Percentiles rank a stretch among this genome's conserved stretches.
Conservation (phyloP, 2,888 invertebrate genomes). For the Melangyna quadrimaculata region DNA sequence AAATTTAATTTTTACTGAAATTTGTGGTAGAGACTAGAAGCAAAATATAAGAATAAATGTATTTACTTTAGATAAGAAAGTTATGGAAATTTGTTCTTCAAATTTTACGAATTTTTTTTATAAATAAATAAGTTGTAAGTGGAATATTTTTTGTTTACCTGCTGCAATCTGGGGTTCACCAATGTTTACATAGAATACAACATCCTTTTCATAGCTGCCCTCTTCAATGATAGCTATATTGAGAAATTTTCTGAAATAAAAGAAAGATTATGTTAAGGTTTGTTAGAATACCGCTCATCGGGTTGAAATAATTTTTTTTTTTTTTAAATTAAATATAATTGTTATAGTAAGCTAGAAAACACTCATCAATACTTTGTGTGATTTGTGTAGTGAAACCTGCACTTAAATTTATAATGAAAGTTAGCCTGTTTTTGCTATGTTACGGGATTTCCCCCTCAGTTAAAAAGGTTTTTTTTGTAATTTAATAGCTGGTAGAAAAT, state of each 20-base stretch:
- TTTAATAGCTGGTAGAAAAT: too few species aligned
- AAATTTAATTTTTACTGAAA: conserved; percentile 80
- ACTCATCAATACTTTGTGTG: too few species aligned
- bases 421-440: too few species aligned
- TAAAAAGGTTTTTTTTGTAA: too few species aligned
- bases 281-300: neutral
- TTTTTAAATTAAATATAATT: too few species aligned
- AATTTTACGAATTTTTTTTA: conserved; percentile 49
- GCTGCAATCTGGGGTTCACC: conserved; percentile 93
- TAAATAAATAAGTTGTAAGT: neutral
- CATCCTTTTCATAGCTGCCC: conserved; percentile 98
- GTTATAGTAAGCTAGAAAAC: too few species aligned
- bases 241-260: conserved; percentile 90
- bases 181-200: conserved; percentile 94
- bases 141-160: conserved; percentile 84
- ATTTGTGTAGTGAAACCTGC: too few species aligned
- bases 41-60: conserved; percentile 75
- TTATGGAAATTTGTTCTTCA: conserved; percentile 47
- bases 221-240: conserved; percentile 95
- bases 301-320: too few species aligned
- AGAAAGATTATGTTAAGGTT: conserved; percentile 20
- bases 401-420: too few species aligned
- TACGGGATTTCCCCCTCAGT: too few species aligned
- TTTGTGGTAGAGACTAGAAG: conserved; percentile 79
- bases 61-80: conserved; percentile 67